Conservation (phyloP, 2,113 vertebrate species). For the Corapipo altera region DNA sequence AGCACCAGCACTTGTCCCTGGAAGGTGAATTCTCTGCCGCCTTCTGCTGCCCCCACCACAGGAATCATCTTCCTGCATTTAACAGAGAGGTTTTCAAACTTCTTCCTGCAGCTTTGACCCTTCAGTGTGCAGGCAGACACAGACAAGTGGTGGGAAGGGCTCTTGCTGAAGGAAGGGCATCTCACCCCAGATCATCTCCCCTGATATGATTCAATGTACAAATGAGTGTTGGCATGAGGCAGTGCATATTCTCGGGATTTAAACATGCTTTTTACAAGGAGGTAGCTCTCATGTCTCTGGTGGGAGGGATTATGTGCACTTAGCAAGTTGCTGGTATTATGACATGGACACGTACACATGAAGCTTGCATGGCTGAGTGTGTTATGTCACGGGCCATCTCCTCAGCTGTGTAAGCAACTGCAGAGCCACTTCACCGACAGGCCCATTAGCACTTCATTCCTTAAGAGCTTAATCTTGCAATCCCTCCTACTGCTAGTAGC, state of each 20-base stretch:
- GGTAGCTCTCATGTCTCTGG: not conserved
- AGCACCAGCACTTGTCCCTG: not conserved
- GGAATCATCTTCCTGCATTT: not conserved
- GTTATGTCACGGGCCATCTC: not conserved
- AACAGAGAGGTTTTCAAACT: not conserved
- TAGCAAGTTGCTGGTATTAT: not conserved
- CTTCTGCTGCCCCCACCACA: not conserved
- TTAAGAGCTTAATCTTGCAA: slow-evolving; percentile 16
- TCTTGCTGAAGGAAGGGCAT: not conserved
- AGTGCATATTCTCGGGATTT: not conserved
- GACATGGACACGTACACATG: not conserved
- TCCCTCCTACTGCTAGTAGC: not conserved
- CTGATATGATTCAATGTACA: not conserved
- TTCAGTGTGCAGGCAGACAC: not conserved
- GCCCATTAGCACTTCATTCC: not conserved
- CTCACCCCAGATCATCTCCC: not conserved
- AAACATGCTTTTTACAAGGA: slow-evolving; percentile 7
- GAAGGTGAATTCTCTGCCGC: not conserved
- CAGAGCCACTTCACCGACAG: not conserved
- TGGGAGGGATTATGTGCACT: not conserved
- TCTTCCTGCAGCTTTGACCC: not conserved
- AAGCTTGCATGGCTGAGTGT: not conserved
- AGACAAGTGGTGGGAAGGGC: not conserved
- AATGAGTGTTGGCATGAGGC: not conserved
- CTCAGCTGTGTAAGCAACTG: not conserved